Conservation (phyloP, 2,888 invertebrate genomes). For the Neoscelio sp. region DNA sequence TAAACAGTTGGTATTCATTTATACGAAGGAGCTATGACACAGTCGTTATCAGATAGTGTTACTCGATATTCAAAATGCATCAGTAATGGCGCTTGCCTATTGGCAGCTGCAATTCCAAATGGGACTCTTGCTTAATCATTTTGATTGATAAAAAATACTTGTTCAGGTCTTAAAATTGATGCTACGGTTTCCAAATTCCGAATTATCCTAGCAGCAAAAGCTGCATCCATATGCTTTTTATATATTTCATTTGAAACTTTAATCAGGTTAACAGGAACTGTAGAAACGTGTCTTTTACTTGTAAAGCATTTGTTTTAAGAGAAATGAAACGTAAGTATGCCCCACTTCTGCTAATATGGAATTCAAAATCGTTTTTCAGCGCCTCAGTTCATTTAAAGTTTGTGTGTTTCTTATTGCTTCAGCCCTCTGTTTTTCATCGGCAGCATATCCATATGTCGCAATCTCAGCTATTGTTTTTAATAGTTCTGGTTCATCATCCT, state of each 20-base stretch:
- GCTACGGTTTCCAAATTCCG: constrained; percentile 68
- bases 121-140: constrained; percentile 79
- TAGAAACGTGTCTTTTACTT: constrained; percentile 72
- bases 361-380: constrained; percentile 56
- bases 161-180: constrained; percentile 71
- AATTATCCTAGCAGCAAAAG: constrained; percentile 73
- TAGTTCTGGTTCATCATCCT: constrained; percentile 70
- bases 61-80: constrained; percentile 75
- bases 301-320: constrained; percentile 60
- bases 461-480: constrained; percentile 67
- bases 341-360: constrained; percentile 64
- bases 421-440: constrained; percentile 51
- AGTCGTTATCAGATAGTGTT: constrained; percentile 76
- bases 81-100: constrained; percentile 77
- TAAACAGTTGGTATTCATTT: constrained; percentile 78
- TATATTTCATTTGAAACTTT: constrained; percentile 58
- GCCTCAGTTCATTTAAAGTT: constrained; percentile 61
- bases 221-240: constrained; percentile 71
- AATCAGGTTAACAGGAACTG: constrained; percentile 71
- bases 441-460: constrained; percentile 6
- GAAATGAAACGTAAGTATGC: constrained; percentile 71
- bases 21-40: constrained; percentile 73
- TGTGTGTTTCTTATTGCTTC: constrained; percentile 66
- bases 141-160: constrained; percentile 69
- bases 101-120: constrained; percentile 80